Evolutionary conservation across 2,113 vertebrate species (phyloP).

Genomic region (mouse (Mus musculus)): DNA sequence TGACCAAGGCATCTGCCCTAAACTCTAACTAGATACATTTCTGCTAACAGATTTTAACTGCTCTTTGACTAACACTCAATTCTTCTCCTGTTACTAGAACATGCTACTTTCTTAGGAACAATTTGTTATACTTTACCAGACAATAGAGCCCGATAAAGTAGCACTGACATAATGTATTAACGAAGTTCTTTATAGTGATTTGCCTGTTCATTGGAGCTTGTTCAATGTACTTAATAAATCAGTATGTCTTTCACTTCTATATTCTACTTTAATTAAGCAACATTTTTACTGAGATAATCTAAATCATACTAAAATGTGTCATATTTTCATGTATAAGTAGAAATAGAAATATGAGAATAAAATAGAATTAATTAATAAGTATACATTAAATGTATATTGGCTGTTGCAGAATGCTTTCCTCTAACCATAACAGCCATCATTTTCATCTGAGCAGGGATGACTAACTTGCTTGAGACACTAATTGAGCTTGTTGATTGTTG

Average conservation of each 20-base stretch:
- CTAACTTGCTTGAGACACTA: not conserved
- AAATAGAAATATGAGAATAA: not conserved
- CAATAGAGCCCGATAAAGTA: not conserved
- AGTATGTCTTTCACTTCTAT: conserved; percentile 26
- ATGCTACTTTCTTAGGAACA: not conserved
- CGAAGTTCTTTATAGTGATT: not conserved
- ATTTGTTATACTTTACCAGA: not conserved
- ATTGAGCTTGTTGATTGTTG: not conserved
- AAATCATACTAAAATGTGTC: not conserved
- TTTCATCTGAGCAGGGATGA: not conserved
- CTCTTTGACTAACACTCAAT: not conserved
- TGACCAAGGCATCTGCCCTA: not conserved
- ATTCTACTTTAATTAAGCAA: not conserved
- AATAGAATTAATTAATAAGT: not conserved
- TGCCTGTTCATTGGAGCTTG: conserved; percentile 2
- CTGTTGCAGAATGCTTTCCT: not conserved
- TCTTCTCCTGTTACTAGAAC: not conserved
- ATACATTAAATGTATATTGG: not conserved
- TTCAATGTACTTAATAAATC: not conserved
- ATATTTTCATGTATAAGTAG: not conserved
- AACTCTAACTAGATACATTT: not conserved
- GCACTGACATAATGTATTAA: not conserved
- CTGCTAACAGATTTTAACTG: not conserved
- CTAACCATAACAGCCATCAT: not conserved
- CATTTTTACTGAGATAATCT: not conserved